Percentiles rank a stretch among this genome's conserved stretches.
Conservation (phyloP, 1,140 invertebrate species). For the Araneus ventricosus region DNA sequence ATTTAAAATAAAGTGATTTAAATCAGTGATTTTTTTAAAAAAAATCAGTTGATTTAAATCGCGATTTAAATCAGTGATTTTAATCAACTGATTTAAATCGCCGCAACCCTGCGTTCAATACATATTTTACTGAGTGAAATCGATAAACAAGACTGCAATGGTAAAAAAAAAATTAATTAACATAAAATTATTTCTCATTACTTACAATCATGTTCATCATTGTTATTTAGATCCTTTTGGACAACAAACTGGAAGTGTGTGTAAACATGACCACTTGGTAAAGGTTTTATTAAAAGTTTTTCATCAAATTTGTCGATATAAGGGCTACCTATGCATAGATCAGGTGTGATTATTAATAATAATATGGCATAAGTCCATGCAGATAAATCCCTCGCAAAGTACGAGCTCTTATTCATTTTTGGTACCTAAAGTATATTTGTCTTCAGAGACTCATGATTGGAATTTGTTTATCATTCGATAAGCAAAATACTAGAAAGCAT, state of each 20-base stretch:
- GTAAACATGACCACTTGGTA: slow-evolving; percentile 89
- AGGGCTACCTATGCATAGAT: neutral
- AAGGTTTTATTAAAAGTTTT: slow-evolving; percentile 89
- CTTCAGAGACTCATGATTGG: too few relatives aligned
- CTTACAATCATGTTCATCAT: slow-evolving; percentile 83
- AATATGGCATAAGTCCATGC: neutral
- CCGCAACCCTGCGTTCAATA: too few relatives aligned
- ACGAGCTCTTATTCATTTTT: neutral
- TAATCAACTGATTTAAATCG: too few relatives aligned
- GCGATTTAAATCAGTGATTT: too few relatives aligned
- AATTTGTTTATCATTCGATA: too few relatives aligned
- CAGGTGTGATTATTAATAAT: neutral
- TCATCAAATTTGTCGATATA: slow-evolving; percentile 86
- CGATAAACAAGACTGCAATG: too few relatives aligned
- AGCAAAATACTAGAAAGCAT: too few relatives aligned
- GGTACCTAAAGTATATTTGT: too few relatives aligned
- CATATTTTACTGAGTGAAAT: too few relatives aligned
- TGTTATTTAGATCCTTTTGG: slow-evolving; percentile 83
- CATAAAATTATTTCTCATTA: neutral
- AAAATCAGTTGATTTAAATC: too few relatives aligned
- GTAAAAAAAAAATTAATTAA: slow-evolving; percentile 27
- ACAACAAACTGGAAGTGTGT: slow-evolving; percentile 93
- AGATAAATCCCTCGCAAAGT: neutral
- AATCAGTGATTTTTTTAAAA: too few relatives aligned
- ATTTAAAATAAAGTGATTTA: too few relatives aligned